Conservation (phyloP, 2,888 invertebrate species). For the Aphodius granarius region DNA sequence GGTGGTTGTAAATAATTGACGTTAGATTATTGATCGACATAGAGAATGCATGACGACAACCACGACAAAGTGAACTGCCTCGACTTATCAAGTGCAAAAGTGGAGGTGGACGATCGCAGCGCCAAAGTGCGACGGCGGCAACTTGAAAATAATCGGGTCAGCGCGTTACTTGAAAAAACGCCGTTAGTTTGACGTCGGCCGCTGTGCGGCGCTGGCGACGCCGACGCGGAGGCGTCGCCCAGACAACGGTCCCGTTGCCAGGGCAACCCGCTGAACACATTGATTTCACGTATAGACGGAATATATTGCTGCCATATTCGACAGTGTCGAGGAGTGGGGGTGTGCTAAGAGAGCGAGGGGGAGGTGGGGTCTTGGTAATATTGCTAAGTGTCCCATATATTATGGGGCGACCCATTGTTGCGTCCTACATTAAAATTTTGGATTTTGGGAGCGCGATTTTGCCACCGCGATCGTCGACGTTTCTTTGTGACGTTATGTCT, state of each 20-base stretch:
- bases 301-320: conserved; percentile 52
- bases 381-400: conserved; percentile 51
- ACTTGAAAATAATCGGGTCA: neutral
- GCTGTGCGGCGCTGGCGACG: conserved; percentile 35
- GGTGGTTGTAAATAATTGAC: neutral
- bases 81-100: neutral
- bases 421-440: conserved; percentile 43
- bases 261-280: conserved; percentile 51
- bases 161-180: neutral
- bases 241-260: conserved; percentile 43
- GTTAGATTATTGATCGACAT: neutral
- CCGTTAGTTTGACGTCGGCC: conserved; percentile 18
- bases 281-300: conserved; percentile 55
- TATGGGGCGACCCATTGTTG: conserved; percentile 46
- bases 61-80: neutral
- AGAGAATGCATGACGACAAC: neutral
- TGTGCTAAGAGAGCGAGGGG: conserved; percentile 16
- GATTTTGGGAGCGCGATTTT: conserved; percentile 27
- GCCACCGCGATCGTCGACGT: too few relatives aligned
- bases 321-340: conserved; percentile 31
- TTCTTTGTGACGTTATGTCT: neutral
- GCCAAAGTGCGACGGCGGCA: neutral
- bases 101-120: neutral
- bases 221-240: conserved; percentile 25
- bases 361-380: conserved; percentile 42